A percentile compares a stretch with the other conserved stretches of the same genome.
These are phyloP conservation scores for Solen grandis DNA, from an alignment of 1,140 invertebrate species.

Conservation along the genomic window DNA sequence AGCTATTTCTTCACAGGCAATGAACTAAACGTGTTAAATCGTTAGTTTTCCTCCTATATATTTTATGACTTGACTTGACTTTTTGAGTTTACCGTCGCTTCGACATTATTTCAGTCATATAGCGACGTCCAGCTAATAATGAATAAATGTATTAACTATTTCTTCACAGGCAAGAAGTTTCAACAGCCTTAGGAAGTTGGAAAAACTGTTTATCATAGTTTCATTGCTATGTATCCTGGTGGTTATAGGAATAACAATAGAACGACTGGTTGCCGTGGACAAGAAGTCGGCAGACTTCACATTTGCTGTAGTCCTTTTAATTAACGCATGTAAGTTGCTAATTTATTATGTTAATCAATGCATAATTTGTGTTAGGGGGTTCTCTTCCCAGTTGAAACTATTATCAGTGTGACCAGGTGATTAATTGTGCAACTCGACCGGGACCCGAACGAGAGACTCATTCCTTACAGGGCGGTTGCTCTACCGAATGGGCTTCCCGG, in stretches of 20 bases:
- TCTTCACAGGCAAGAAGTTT: constrained; percentile 36
- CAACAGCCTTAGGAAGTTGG: constrained; percentile 55
- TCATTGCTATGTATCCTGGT: constrained; percentile 54
- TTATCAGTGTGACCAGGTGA: background rate
- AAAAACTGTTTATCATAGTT: constrained; percentile 61
- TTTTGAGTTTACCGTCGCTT: too few relatives aligned
- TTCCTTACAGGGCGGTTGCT: background rate
- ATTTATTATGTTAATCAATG: background rate
- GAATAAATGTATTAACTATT: too few relatives aligned
- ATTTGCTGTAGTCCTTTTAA: constrained; percentile 69
- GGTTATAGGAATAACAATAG: constrained; percentile 62
- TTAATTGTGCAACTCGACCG: background rate
- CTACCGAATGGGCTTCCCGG: too few relatives aligned
- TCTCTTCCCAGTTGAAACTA: background rate
- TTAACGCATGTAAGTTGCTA: constrained; percentile 67
- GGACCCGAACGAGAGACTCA: background rate
- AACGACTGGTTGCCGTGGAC: constrained; percentile 56
- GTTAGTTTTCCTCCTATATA: too few relatives aligned
- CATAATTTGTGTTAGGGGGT: too few relatives aligned
- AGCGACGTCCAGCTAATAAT: too few relatives aligned
- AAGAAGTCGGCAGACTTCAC: constrained; percentile 65
- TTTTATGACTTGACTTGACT: too few relatives aligned
- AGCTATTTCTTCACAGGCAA: too few relatives aligned
- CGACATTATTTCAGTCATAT: too few relatives aligned
- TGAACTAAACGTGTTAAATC: too few relatives aligned